These are phyloP conservation scores for Conomelus anceps DNA, from an alignment of 2,888 invertebrate genomes.

Conservation along the genomic window DNA sequence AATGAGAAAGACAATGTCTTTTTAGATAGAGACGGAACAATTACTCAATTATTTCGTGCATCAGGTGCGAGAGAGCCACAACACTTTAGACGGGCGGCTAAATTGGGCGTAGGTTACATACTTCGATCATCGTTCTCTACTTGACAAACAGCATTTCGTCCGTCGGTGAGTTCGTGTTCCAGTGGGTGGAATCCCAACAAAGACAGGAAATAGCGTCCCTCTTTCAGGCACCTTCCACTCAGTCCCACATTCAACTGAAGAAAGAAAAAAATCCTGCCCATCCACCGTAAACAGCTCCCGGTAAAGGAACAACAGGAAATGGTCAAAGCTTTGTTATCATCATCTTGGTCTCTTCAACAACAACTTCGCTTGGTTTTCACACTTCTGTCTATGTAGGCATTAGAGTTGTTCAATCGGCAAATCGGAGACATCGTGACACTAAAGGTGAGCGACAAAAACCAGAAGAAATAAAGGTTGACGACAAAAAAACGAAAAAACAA, in stretches of 20 bases:
- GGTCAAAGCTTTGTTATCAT: slow-evolving; percentile 4
- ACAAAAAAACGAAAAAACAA: too few relatives aligned
- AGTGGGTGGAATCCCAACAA: slow-evolving; percentile 8
- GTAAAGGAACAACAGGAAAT: background rate
- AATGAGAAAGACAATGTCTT: background rate
- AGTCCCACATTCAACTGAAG: background rate
- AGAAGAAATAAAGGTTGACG: too few relatives aligned
- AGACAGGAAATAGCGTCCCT: slow-evolving; percentile 1
- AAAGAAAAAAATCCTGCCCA: background rate
- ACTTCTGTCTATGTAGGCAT: background rate
- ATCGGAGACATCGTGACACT: background rate
- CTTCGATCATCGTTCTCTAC: background rate
- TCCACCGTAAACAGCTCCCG: background rate
- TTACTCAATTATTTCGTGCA: background rate
- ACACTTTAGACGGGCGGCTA: background rate
- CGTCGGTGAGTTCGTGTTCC: too few relatives aligned
- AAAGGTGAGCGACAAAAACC: background rate
- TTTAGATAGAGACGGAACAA: background rate
- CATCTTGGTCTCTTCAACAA: background rate
- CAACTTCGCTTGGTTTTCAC: background rate
- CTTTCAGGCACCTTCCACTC: background rate
- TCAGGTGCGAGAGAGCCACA: background rate
- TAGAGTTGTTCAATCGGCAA: background rate
- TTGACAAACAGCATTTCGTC: background rate
- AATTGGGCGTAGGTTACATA: background rate